A percentile compares a stretch with the other conserved stretches of the same genome.
phyloP scores from a whole-genome alignment of 2,113 vertebrate species.

The Ageneiosus marmoratus region DNA sequence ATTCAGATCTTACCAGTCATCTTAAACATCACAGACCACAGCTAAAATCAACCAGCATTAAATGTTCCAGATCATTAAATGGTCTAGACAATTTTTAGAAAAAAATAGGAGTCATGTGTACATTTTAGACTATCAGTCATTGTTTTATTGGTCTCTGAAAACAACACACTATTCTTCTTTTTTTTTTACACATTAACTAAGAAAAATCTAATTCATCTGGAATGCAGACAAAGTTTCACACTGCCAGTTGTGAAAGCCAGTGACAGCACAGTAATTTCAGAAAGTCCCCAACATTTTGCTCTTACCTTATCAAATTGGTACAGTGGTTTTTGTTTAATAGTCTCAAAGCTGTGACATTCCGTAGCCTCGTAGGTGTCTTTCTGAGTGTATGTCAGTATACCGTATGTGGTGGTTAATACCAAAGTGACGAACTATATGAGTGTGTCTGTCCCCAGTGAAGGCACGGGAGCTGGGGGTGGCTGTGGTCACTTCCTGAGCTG shows the following conservation, averaged over 20 bases:
- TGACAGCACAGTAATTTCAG: constrained; percentile 6
- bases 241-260: not conserved
- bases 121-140: not conserved
- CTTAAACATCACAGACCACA: not conserved
- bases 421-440: constrained; percentile 26
- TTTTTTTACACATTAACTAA: not conserved
- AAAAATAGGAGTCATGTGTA: not conserved
- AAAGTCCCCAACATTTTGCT: not conserved
- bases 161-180: not conserved
- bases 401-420: not conserved
- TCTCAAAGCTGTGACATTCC: constrained; percentile 54
- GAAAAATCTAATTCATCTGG: not conserved
- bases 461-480: constrained; percentile 42
- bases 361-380: constrained; percentile 14
- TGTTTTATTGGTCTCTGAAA: not conserved
- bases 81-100: not conserved
- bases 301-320: constrained; percentile 52
- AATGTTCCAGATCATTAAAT: not conserved
- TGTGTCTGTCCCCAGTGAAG: constrained; percentile 24
- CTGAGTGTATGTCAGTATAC: constrained; percentile 18
- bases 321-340: constrained; percentile 29
- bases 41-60: not conserved
- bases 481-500: constrained; percentile 59
- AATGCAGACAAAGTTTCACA: not conserved
- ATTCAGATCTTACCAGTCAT: not conserved